These are phyloP conservation scores for Pyrocephalus nanus DNA, from an alignment of 2,797 vertebrate species.

Conservation along the genomic window DNA sequence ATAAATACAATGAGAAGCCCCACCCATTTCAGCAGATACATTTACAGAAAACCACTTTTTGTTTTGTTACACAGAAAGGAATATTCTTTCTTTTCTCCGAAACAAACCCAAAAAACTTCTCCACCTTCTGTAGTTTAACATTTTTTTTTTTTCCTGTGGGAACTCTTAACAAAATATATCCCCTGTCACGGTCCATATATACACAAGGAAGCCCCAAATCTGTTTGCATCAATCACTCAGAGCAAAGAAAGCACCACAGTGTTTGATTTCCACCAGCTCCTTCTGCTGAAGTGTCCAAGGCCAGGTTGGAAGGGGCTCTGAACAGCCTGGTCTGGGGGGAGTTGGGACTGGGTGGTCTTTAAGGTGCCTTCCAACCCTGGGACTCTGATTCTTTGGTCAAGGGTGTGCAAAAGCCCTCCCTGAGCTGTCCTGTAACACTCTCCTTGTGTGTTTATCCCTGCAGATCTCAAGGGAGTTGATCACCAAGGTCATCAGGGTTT, in stretches of 20 bases:
- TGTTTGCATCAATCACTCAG: background rate
- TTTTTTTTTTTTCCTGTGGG: background rate
- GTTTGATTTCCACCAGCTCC: background rate
- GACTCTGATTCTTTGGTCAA: background rate
- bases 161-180: background rate
- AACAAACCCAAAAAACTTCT: background rate
- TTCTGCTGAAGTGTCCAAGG: background rate
- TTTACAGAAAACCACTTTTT: background rate
- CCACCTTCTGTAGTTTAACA: background rate
- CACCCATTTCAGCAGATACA: background rate
- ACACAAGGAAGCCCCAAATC: background rate
- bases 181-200: background rate
- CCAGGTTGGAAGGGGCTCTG: background rate
- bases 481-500: background rate
- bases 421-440: background rate
- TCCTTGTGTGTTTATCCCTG: background rate
- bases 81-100: background rate
- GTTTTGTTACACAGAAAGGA: background rate
- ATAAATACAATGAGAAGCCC: background rate
- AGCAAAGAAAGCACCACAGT: rapidly evolving
- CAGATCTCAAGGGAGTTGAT: background rate
- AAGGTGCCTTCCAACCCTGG: background rate
- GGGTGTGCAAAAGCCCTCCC: background rate
- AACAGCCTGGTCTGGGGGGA: background rate
- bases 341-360: background rate